Evolutionary conservation across 2,797 vertebrate genomes (phyloP), one percentile per base, ranked within the genome.

Genomic region (Craterocephalus amniculus): DNA sequence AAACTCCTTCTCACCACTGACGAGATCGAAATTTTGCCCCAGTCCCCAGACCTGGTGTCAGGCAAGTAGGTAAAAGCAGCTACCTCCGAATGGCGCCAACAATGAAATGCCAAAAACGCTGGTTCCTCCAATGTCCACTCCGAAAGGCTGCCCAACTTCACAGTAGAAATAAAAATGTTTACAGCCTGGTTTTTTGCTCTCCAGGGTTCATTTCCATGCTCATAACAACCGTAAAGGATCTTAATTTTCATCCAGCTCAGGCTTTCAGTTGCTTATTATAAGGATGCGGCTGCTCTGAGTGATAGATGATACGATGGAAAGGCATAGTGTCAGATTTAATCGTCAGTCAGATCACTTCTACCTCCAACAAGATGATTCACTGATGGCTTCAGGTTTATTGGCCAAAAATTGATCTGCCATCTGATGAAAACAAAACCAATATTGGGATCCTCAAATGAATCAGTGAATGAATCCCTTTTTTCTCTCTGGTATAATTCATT

Each of bases 111-210:
- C 18, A 27, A 29, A 56, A 40, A n/a, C 52, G 32, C 7, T 2
- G 20, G 38, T 24, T 65, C 27, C 3, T 36, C 26, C 22, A 29
- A 31, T 24, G 13, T 40, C 32, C 38, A 55, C 52, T 20, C 0
- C 4, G 12, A 12, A 7, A 14, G 52, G 12, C 9, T 57, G 12
- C 38, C 38, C 52, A 32, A 22, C 31, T 66, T 24, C 26, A 31
- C 52, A 55, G 27, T 16, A 31, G 52, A 18, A 31, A 55, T 55
- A 55, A 55, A 55, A 55, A 55, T 55, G 27, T 55, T 55, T 55
- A 55, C 52, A 31, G 16, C 52, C 52, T 29, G 52, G 52, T 29
- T 29, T 35, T 35, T 58, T 20, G 9, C 10, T 18, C 35, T 18
- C 5, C 1, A 27, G 6, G 14, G 51, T 54, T 27, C 18, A 31